Evolutionary conservation across 1,140 invertebrate genomes (phyloP).

Genomic region (Eumeta japonica): DNA sequence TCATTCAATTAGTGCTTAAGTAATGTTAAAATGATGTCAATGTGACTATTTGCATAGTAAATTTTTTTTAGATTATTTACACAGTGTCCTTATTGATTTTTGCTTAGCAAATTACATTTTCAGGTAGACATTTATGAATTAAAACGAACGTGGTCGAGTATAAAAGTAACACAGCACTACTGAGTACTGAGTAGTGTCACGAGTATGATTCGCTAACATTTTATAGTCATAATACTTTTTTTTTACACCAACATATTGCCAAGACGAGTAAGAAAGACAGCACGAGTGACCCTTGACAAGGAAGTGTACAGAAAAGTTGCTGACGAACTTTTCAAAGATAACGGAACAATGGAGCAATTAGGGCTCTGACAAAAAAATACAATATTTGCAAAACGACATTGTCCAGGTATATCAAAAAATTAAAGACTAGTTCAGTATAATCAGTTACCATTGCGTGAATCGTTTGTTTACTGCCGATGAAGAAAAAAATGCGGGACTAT

Average conservation of each 20-base stretch:
- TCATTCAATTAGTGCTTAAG: too few species aligned
- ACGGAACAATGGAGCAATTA: constrained; percentile 12
- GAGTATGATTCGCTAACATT: too few species aligned
- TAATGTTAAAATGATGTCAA: too few species aligned
- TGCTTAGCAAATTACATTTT: constrained; percentile 10
- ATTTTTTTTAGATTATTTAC: constrained; percentile 11
- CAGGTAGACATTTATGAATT: background rate
- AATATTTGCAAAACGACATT: constrained; percentile 16
- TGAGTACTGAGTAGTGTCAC: too few species aligned
- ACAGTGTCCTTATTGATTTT: constrained; percentile 9
- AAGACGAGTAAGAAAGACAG: constrained; percentile 7
- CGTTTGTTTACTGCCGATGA: constrained; percentile 9
- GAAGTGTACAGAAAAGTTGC: constrained; percentile 16
- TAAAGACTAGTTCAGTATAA: constrained; percentile 10
- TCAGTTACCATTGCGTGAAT: constrained; percentile 13
- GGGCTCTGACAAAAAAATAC: constrained; percentile 15
- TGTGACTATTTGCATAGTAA: constrained; percentile 12
- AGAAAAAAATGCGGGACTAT: constrained; percentile 14
- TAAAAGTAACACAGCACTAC: constrained; percentile 17
- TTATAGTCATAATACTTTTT: too few species aligned
- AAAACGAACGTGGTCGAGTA: constrained; percentile 5
- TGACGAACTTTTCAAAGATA: constrained; percentile 15
- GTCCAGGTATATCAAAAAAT: constrained; percentile 15
- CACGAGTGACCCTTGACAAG: constrained; percentile 12
- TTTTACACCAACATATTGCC: constrained; percentile 9